phyloP scores from a whole-genome alignment of 2,797 vertebrate species.

The Phataginus tetradactyla region DNA sequence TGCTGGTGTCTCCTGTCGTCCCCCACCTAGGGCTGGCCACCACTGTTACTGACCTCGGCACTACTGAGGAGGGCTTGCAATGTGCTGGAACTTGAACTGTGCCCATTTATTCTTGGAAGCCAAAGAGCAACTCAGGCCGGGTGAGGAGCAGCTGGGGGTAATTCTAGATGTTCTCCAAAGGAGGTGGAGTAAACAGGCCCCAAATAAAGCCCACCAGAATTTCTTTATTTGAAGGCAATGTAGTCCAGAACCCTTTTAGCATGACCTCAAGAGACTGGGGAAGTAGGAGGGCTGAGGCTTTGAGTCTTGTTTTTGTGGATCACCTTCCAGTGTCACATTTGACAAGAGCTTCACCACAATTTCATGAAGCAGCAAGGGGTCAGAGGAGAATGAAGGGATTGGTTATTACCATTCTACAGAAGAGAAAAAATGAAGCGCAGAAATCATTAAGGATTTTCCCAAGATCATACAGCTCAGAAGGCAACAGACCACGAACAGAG shows the following conservation, averaged over 20 bases:
- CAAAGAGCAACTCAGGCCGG: background rate
- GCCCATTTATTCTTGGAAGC: constrained; percentile 58
- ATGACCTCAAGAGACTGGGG: background rate
- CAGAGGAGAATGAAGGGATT: background rate
- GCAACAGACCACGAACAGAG: background rate
- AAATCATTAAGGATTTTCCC: background rate
- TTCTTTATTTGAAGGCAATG: constrained; percentile 1
- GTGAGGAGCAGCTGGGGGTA: constrained; percentile 50
- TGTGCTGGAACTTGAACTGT: constrained; percentile 26
- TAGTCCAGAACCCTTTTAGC: background rate
- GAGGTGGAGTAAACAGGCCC: constrained; percentile 28
- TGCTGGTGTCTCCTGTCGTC: background rate
- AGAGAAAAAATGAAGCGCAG: background rate
- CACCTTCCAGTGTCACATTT: background rate
- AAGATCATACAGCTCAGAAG: background rate
- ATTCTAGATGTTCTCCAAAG: constrained; percentile 17
- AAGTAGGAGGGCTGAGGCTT: background rate
- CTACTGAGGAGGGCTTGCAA: background rate
- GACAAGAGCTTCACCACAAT: background rate
- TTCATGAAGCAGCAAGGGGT: background rate
- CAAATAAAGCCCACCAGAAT: background rate
- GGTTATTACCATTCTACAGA: background rate
- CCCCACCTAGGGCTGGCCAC: background rate
- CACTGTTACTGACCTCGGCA: background rate
- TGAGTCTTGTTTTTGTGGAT: background rate